Percentiles rank a stretch among this genome's conserved stretches.
phyloP scores from a whole-genome alignment of 2,113 vertebrate genomes.

The Ceyx cyanopectus region DNA sequence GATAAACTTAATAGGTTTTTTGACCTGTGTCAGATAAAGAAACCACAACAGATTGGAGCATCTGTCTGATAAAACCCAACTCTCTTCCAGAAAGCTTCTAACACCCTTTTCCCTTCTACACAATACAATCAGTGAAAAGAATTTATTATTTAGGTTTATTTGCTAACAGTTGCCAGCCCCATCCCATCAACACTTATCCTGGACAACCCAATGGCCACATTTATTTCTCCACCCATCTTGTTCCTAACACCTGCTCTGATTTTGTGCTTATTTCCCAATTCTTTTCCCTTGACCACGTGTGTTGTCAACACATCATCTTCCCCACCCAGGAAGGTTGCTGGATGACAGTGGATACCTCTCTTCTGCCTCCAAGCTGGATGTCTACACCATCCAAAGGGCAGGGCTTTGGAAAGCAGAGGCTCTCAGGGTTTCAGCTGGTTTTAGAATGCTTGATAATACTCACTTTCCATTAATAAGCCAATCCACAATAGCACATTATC shows the following conservation, averaged over 20 bases:
- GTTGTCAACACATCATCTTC: not conserved
- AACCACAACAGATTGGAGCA: rapidly evolving
- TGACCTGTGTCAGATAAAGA: not conserved
- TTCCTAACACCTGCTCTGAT: not conserved
- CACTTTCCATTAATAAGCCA: not conserved
- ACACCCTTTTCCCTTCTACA: not conserved
- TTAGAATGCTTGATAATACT: not conserved
- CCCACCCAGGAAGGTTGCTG: not conserved
- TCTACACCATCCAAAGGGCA: not conserved
- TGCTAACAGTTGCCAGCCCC: not conserved
- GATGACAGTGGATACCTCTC: not conserved
- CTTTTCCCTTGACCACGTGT: not conserved
- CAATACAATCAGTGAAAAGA: not conserved
- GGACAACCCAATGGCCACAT: not conserved
- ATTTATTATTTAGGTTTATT: not conserved
- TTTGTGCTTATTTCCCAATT: not conserved
- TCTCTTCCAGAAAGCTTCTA: not conserved
- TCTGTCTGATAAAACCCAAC: not conserved
- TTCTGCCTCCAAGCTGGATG: not conserved
- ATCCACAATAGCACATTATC: not conserved
- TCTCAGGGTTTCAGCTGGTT: not conserved
- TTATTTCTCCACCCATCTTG: not conserved
- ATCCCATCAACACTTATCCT: not conserved
- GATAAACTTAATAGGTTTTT: not conserved
- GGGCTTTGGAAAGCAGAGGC: not conserved